Evolutionary conservation across 2,888 invertebrate genomes (phyloP), one percentile per base, ranked within the genome.

Genomic region (Drosophila mulleri): DNA sequence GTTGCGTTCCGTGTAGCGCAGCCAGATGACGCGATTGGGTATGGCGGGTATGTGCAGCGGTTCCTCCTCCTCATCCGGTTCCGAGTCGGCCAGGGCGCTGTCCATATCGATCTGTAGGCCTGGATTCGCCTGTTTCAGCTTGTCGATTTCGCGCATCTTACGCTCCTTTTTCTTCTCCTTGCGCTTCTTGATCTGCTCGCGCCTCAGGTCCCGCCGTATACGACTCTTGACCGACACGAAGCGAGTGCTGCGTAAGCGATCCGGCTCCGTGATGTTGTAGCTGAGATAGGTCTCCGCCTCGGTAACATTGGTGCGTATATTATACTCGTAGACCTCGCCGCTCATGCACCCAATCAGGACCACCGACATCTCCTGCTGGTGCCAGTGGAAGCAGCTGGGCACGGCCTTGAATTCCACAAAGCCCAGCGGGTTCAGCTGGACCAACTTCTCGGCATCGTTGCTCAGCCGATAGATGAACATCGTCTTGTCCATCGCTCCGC

Each of bases 341-440:
- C 91, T 89, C 2, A 89, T 83, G 78, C 95, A 95, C 20, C 95
- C 95, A 41, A 95, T 89, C 14, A 95, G 83, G 16, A 94, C 83
- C 7, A 93, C 94, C 18, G 71, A 54, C 0, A 91, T 44, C 62
- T 81, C 56, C 11, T 58, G 35, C 6, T 47, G 26, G 11, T 84
- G 78, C 96, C 97, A 97, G 14, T 94, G 94, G 87, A 97, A 94
- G 82, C 93, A 95, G 3, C 94, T 94, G 0, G 96, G 94, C 52
- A 94, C 93, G 50, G 95, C 95, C 0, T 94, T 94, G 0, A 96
- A 94, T 60, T 94, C 93, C 16, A 96, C 93, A 76, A 95, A 96
- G 0, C 97, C 97, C 45, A 97, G 94, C 20, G 96, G 95, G 9
- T 93, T 83, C 54, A 97, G 81, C 2, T 84, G 84, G 1, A 93